Conservation (phyloP, 1,140 invertebrate species). For the Aphidius gifuensis region DNA sequence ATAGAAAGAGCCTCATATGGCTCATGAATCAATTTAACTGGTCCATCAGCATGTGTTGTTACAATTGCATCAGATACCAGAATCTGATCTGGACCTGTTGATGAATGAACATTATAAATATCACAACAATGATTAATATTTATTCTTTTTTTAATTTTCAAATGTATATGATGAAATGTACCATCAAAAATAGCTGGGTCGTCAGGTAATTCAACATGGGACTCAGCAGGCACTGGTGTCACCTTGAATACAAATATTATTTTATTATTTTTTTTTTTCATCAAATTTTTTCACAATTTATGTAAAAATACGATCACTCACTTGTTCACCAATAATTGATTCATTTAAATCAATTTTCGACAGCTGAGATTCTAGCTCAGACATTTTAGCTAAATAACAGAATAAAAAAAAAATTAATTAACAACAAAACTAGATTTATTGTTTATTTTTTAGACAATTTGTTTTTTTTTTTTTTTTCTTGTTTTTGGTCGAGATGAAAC, state of each 20-base stretch:
- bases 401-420: background rate
- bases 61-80: constrained; percentile 58
- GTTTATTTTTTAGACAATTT: too few species aligned
- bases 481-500: too few species aligned
- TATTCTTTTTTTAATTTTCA: background rate
- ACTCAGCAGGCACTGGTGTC: too few species aligned
- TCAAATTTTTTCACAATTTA: too few species aligned
- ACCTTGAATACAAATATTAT: too few species aligned
- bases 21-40: constrained; percentile 55
- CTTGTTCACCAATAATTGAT: constrained; percentile 36
- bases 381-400: constrained; percentile 42
- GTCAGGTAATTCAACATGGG: too few species aligned
- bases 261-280: too few species aligned
- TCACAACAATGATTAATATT: background rate
- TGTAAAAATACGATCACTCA: constrained; percentile 8
- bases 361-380: constrained; percentile 34
- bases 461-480: too few species aligned
- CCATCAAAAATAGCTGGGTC: too few species aligned
- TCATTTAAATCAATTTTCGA: constrained; percentile 39
- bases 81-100: constrained; percentile 69
- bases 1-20: too few species aligned
- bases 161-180: background rate
- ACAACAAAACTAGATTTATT: too few species aligned
- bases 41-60: constrained; percentile 58
- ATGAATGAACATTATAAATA: background rate